Conservation (phyloP, 2,888 invertebrate genomes). For the Idaea biselata region DNA sequence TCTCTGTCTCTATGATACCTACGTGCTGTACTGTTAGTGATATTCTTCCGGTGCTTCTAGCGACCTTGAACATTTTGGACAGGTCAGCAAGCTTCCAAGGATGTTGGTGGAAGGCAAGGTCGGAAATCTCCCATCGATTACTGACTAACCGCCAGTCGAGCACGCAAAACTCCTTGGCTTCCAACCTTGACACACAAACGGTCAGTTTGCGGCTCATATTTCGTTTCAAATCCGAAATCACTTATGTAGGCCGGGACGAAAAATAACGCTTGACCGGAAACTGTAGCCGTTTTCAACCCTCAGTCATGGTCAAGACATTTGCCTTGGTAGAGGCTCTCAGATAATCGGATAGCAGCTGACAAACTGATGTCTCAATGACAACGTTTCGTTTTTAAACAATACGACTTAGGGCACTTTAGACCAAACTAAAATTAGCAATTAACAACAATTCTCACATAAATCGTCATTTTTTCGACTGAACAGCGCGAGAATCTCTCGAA, state of each 20-base stretch:
- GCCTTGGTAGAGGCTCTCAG: slow-evolving; percentile 15
- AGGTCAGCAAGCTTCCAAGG: slow-evolving; percentile 63
- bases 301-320: slow-evolving; percentile 26
- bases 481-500: too few species aligned
- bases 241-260: slow-evolving; percentile 60
- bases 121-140: slow-evolving; percentile 76
- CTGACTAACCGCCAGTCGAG: slow-evolving; percentile 42
- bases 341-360: slow-evolving; percentile 8
- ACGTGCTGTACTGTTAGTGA: background rate
- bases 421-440: too few species aligned
- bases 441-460: too few species aligned
- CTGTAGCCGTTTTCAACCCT: slow-evolving; percentile 32
- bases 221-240: slow-evolving; percentile 51
- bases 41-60: slow-evolving; percentile 5
- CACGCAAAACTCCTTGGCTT: slow-evolving; percentile 71
- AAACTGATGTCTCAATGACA: background rate
- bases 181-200: slow-evolving; percentile 77
- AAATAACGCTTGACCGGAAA: slow-evolving; percentile 46
- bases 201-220: slow-evolving; percentile 46
- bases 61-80: slow-evolving; percentile 55
- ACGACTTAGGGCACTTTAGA: background rate
- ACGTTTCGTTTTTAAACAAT: background rate
- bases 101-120: slow-evolving; percentile 68
- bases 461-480: too few species aligned
- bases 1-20: too few species aligned